Evolutionary conservation across 2,113 vertebrate species (phyloP).

Genomic region (Anoplopoma fimbria): DNA sequence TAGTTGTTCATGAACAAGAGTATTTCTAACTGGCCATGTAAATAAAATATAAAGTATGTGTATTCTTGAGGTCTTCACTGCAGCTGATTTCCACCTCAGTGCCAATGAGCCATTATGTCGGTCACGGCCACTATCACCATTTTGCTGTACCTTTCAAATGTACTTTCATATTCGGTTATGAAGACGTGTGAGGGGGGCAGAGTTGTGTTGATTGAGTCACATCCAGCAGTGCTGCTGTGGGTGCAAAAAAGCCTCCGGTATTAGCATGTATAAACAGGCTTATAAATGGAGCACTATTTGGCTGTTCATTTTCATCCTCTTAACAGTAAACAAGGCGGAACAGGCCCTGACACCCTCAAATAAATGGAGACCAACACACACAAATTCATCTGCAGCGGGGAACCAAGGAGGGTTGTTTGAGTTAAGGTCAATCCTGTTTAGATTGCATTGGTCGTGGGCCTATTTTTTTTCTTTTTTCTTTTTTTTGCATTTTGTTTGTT

Average conservation of each 20-base stretch:
- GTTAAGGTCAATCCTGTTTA: constrained; percentile 80
- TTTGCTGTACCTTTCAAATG: constrained; percentile 47
- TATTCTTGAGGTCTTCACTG: neutral
- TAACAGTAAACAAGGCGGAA: constrained; percentile 84
- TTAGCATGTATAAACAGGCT: constrained; percentile 84
- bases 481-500: constrained; percentile 62
- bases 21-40: neutral
- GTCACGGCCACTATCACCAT: constrained; percentile 30
- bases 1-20: constrained; percentile 22
- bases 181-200: constrained; percentile 44
- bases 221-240: constrained; percentile 73
- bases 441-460: constrained; percentile 55
- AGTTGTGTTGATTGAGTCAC: constrained; percentile 75
- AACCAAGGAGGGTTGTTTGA: constrained; percentile 65
- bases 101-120: constrained; percentile 38
- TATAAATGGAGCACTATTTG: constrained; percentile 83
- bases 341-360: constrained; percentile 79
- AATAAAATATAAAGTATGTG: constrained; percentile 5
- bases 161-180: constrained; percentile 45
- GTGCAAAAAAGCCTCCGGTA: constrained; percentile 74
- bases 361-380: constrained; percentile 74
- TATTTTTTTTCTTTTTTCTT: constrained; percentile 18
- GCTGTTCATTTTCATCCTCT: constrained; percentile 83
- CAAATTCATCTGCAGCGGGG: constrained; percentile 64
- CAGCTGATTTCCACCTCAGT: neutral